Conservation (phyloP, 2,888 invertebrate species). For the Pseudococcus jackbeardsleyi region DNA sequence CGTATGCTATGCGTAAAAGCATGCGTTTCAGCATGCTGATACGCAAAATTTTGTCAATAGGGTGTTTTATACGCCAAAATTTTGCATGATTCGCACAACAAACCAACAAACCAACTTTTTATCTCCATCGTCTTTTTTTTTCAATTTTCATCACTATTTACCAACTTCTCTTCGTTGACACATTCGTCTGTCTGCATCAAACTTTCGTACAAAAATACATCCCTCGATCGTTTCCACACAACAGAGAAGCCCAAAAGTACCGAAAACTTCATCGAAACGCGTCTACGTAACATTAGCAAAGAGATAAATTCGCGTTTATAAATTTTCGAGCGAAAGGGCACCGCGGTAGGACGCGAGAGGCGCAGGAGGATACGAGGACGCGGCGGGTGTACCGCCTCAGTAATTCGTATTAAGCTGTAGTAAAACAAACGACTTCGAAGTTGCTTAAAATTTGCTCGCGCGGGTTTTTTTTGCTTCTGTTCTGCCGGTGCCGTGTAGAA, state of each 20-base stretch:
- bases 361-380: background rate
- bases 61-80: no score
- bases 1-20: no score
- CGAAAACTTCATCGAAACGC: background rate
- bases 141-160: no score
- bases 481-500: background rate
- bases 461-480: background rate
- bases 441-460: conserved; percentile 28
- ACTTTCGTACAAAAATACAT: background rate
- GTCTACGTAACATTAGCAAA: background rate
- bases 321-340: background rate
- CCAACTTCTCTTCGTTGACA: no score
- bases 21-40: no score
- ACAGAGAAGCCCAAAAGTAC: background rate
- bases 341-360: background rate
- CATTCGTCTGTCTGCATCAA: no score
- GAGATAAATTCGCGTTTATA: conserved; percentile 28
- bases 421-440: conserved; percentile 28
- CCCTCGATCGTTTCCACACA: background rate
- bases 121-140: no score
- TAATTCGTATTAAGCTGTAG: conserved; percentile 31
- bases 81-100: no score
- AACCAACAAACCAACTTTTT: no score
- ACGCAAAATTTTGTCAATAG: no score
- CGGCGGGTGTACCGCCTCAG: background rate